A percentile compares a stretch with the other conserved stretches of the same genome.
phyloP scores from a whole-genome alignment of 2,113 vertebrate species.

The Prionailurus bengalensis region DNA sequence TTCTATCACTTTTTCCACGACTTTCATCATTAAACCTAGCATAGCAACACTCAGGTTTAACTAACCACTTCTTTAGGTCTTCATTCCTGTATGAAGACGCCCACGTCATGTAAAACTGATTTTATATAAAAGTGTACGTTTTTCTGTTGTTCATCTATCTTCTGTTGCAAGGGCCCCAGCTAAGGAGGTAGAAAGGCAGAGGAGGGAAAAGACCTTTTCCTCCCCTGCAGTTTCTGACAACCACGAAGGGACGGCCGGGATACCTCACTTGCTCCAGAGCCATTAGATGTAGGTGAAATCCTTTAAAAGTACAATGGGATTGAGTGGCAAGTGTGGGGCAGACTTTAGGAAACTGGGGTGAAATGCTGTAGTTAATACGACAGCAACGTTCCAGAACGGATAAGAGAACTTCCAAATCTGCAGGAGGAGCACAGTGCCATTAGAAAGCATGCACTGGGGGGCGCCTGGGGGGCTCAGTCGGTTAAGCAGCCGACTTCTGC shows the following conservation, averaged over 20 bases:
- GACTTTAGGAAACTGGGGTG: not conserved
- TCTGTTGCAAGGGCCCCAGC: not conserved
- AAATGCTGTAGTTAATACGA: not conserved
- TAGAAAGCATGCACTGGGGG: not conserved
- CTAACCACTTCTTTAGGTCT: not conserved
- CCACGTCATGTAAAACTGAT: not conserved
- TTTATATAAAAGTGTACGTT: not conserved
- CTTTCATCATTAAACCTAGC: not conserved
- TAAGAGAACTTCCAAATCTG: not conserved
- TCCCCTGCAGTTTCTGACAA: not conserved
- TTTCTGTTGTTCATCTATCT: not conserved
- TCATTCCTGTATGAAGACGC: not conserved
- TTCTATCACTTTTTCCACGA: not conserved
- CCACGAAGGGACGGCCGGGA: not conserved
- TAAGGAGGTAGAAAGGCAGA: not conserved
- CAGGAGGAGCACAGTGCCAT: not conserved
- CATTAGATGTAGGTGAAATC: not conserved
- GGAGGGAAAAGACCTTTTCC: not conserved
- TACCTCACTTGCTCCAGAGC: not conserved
- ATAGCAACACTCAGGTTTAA: not conserved
- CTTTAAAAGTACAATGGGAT: not conserved
- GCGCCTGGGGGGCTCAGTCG: too few relatives aligned
- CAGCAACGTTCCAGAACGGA: not conserved
- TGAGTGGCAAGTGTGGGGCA: not conserved
- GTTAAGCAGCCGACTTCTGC: fast-evolving